Percentiles rank a stretch among this genome's conserved stretches.
Evolutionary conservation across 2,888 invertebrate genomes (phyloP).

Genomic region (Drosophila borealis): DNA sequence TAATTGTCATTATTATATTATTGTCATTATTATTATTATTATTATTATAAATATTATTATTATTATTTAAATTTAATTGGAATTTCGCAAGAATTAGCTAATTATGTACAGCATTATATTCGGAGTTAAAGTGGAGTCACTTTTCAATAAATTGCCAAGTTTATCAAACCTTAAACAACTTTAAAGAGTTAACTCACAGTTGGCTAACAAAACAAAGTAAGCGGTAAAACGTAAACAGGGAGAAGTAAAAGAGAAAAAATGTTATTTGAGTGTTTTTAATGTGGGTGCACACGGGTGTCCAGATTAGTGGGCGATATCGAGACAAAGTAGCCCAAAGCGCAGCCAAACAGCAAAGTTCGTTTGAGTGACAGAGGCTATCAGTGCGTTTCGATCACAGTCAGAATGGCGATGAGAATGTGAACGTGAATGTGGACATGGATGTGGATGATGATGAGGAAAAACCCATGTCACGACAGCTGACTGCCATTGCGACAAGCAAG

Average conservation of each 20-base stretch:
- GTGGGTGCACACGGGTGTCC: slow-evolving; percentile 26
- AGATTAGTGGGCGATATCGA: slow-evolving; percentile 55
- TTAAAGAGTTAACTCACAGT: slow-evolving; percentile 14
- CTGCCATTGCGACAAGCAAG: slow-evolving; percentile 47
- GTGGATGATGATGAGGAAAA: slow-evolving; percentile 11
- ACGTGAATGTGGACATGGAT: not conserved
- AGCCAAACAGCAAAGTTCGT: slow-evolving; percentile 28
- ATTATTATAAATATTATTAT: too few species aligned
- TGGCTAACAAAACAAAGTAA: not conserved
- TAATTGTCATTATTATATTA: too few species aligned
- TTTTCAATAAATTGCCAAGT: slow-evolving; percentile 11
- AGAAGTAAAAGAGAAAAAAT: slow-evolving; percentile 5
- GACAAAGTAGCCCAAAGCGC: slow-evolving; percentile 21
- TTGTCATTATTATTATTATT: too few species aligned
- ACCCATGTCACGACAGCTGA: slow-evolving; percentile 75
- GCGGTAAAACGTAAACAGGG: not conserved
- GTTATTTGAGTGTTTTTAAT: slow-evolving; percentile 23
- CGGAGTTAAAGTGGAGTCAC: not conserved
- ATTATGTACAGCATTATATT: not conserved
- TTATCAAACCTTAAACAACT: not conserved
- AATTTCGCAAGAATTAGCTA: not conserved
- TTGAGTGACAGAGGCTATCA: slow-evolving; percentile 77
- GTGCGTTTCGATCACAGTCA: slow-evolving; percentile 69
- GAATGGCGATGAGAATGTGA: slow-evolving; percentile 11
- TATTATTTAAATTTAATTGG: too few species aligned